Percentiles rank a stretch among this genome's conserved stretches.
These are phyloP conservation scores for Entomyzon cyanotis DNA, from an alignment of 2,113 vertebrate genomes.

Conservation along the genomic window DNA sequence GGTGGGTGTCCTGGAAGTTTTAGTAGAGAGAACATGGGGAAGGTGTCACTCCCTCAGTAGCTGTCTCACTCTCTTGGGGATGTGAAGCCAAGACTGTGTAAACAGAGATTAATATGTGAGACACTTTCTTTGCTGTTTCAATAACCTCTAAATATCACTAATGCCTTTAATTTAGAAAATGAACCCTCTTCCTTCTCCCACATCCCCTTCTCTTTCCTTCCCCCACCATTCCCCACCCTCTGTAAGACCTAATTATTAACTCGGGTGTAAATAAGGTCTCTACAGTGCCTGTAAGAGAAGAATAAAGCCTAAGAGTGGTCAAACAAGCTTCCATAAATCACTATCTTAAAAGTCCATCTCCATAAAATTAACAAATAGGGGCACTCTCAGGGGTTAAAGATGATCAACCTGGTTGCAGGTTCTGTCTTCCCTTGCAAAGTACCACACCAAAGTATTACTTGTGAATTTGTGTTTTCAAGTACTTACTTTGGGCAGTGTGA, in stretches of 20 bases:
- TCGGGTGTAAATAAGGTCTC: not conserved
- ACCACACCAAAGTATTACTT: rapidly evolving
- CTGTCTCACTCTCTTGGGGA: rapidly evolving
- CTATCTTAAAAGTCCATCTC: not conserved
- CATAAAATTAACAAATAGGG: not conserved
- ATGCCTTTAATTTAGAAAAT: not conserved
- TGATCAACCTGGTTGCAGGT: not conserved
- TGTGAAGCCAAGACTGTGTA: not conserved
- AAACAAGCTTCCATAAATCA: not conserved
- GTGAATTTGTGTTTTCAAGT: not conserved
- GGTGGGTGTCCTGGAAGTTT: not conserved
- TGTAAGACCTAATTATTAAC: slow-evolving; percentile 18
- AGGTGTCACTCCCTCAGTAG: not conserved
- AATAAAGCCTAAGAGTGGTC: not conserved
- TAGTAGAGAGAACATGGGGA: rapidly evolving
- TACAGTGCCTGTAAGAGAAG: not conserved
- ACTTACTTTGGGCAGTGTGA: not conserved
- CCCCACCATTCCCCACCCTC: not conserved
- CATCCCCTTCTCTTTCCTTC: not conserved
- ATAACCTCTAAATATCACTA: not conserved
- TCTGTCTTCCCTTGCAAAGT: not conserved
- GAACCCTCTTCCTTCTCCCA: rapidly evolving
- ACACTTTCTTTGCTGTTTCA: not conserved
- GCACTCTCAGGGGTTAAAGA: not conserved
- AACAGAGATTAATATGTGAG: not conserved